Percentiles rank a stretch among this genome's conserved stretches.
phyloP scores from a whole-genome alignment of 2,113 vertebrate genomes.

The Phasianus colchicus region DNA sequence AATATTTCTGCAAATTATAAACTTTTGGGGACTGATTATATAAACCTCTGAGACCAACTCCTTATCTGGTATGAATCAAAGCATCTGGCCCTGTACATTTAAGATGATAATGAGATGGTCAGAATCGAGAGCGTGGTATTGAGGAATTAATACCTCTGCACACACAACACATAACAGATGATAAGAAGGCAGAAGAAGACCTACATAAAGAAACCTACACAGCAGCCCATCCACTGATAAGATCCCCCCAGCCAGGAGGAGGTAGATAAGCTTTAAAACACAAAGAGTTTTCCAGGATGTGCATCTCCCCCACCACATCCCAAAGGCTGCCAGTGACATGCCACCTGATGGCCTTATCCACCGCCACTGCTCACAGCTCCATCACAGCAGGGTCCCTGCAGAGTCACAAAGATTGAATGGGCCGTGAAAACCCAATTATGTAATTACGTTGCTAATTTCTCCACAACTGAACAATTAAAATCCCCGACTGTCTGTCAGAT shows the following conservation, averaged over 20 bases:
- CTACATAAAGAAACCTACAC: neutral
- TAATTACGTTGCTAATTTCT: neutral
- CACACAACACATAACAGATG: neutral
- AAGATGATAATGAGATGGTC: conserved; percentile 23
- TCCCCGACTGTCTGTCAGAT: neutral
- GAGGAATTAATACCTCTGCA: conserved; percentile 21
- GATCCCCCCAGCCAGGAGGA: neutral
- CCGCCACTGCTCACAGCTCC: neutral
- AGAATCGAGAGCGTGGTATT: neutral
- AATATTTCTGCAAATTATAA: conserved; percentile 24
- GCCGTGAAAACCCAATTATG: neutral
- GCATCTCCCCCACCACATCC: neutral
- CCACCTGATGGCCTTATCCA: neutral
- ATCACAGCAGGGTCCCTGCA: neutral
- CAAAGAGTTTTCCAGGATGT: neutral
- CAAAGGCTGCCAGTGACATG: neutral
- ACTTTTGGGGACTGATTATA: neutral
- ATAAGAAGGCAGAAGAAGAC: conserved; percentile 20
- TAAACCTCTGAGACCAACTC: neutral
- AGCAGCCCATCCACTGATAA: neutral
- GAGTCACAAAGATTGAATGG: neutral
- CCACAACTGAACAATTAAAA: neutral
- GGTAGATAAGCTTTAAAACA: neutral
- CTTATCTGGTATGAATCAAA: conserved; percentile 34
- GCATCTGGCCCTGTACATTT: conserved; percentile 19